A percentile compares a stretch with the other conserved stretches of the same genome.
Evolutionary conservation across 2,888 invertebrate species (phyloP).

Genomic region (Spicauda simplicius): DNA sequence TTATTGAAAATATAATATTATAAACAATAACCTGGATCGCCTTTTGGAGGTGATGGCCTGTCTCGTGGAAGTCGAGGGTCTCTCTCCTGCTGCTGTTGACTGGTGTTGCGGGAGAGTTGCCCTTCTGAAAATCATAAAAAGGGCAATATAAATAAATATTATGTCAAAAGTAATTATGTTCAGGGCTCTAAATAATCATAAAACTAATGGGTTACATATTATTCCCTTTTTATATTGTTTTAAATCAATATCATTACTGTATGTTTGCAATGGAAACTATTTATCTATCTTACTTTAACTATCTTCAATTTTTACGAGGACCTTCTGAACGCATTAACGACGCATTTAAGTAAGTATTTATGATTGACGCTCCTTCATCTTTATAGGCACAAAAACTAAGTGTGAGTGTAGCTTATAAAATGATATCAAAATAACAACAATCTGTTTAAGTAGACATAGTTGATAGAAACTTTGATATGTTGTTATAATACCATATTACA

Average conservation of each 20-base stretch:
- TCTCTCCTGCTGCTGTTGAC: conserved; percentile 87
- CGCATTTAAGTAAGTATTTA: too few species aligned
- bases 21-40: conserved; percentile 81
- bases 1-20: too few species aligned
- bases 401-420: not conserved
- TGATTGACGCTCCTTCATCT: too few species aligned
- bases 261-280: too few species aligned
- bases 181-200: not conserved
- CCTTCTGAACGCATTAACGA: too few species aligned
- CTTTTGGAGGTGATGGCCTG: conserved; percentile 81
- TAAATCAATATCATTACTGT: too few species aligned
- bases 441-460: not conserved
- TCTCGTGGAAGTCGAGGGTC: conserved; percentile 75
- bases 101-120: conserved; percentile 91
- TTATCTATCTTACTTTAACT: too few species aligned
- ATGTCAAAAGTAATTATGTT: not conserved
- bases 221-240: too few species aligned
- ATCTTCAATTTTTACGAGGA: too few species aligned
- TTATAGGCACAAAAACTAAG: too few species aligned
- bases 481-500: conserved; percentile 2
- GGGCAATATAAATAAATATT: not conserved
- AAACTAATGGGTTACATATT: not conserved
- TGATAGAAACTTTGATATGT: not conserved
- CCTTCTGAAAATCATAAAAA: conserved; percentile 87
- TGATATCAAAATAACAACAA: not conserved